Percentiles rank a stretch among this genome's conserved stretches.
phyloP scores from a whole-genome alignment of 1,140 invertebrate species.

The Lordiphosa mommai region DNA sequence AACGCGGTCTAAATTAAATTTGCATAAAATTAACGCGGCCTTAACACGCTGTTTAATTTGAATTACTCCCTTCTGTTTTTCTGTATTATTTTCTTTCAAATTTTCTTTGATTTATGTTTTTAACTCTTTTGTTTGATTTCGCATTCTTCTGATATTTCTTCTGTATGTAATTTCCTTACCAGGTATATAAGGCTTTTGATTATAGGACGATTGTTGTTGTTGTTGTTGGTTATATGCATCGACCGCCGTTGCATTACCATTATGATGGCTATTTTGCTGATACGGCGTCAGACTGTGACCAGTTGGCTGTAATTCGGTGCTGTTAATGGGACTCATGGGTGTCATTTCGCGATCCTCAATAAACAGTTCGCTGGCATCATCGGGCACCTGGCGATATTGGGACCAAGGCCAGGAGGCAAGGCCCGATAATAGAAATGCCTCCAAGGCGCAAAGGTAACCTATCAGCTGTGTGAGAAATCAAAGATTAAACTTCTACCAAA shows the following conservation, averaged over 20 bases:
- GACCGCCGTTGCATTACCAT: conserved; percentile 68
- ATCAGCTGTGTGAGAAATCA: conserved; percentile 63
- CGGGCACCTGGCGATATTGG: conserved; percentile 80
- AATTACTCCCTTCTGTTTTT: no score
- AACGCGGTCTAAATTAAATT: no score
- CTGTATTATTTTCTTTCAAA: no score
- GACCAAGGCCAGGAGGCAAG: conserved; percentile 79
- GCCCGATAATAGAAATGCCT: conserved; percentile 80
- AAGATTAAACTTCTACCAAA: background rate
- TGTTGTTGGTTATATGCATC: conserved; percentile 78
- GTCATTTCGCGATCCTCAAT: conserved; percentile 80
- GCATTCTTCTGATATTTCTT: no score
- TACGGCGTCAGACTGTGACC: conserved; percentile 45
- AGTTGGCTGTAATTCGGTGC: conserved; percentile 65
- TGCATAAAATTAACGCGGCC: no score
- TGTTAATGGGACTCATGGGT: conserved; percentile 78
- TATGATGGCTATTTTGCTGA: conserved; percentile 61
- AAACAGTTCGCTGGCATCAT: conserved; percentile 80
- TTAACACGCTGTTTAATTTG: no score
- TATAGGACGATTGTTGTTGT: conserved; percentile 78
- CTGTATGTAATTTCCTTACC: conserved; percentile 48
- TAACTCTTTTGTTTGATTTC: background rate
- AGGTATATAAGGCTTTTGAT: conserved; percentile 80
- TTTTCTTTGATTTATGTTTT: background rate
- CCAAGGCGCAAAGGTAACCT: conserved; percentile 80